Conservation (phyloP, 30 jellyfish, hydroid and myxozoan species). For the Rhopilema esculentum region DNA sequence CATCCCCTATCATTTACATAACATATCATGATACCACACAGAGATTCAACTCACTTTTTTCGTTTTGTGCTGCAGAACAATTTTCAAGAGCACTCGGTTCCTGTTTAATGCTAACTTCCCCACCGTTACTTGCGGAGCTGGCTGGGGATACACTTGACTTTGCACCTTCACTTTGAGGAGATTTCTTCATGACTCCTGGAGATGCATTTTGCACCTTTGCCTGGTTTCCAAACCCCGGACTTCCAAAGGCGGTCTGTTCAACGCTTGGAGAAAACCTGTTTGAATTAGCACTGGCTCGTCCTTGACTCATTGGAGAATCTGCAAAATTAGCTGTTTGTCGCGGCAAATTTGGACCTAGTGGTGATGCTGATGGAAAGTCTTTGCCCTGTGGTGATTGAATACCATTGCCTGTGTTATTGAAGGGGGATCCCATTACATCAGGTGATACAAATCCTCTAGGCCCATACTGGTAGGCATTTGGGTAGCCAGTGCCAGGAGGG, state of each 20-base stretch:
- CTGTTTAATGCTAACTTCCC: constrained; percentile 45
- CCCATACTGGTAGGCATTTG: constrained; percentile 70
- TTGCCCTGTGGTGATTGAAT: constrained; percentile 75
- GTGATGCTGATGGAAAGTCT: constrained; percentile 76
- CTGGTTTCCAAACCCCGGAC: constrained; percentile 52
- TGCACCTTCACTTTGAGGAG: constrained; percentile 36
- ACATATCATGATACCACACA: not conserved
- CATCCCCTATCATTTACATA: not conserved
- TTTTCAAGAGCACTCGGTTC: constrained; percentile 26
- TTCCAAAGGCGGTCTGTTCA: constrained; percentile 41
- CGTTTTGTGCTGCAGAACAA: constrained; percentile 25
- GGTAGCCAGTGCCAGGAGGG: constrained; percentile 80
- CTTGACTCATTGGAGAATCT: constrained; percentile 83
- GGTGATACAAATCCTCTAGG: constrained; percentile 63
- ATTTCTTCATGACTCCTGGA: constrained; percentile 45
- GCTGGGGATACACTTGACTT: constrained; percentile 40
- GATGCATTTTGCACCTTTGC: constrained; percentile 23
- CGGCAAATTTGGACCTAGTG: constrained; percentile 50
- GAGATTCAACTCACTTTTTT: not conserved
- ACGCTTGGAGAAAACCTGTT: constrained; percentile 65
- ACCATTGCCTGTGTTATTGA: constrained; percentile 72
- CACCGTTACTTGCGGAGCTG: constrained; percentile 9
- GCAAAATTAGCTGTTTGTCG: constrained; percentile 55
- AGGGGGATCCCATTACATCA: constrained; percentile 81
- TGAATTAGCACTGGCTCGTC: constrained; percentile 84